These are phyloP conservation scores for Sebastes matsubarae DNA, from an alignment of 2,797 vertebrate genomes.

Conservation along the genomic window DNA sequence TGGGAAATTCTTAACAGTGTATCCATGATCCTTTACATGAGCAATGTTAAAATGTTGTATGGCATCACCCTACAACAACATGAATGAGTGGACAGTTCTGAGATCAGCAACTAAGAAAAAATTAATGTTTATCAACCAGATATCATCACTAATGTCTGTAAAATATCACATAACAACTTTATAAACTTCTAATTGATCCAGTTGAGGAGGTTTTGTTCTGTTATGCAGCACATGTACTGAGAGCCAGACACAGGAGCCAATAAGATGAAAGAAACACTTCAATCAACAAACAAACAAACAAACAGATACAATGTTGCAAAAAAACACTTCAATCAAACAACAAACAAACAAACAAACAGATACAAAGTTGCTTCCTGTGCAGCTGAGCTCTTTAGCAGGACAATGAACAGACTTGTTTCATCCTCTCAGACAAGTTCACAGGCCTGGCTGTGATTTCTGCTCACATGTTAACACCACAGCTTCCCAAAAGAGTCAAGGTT, in stretches of 20 bases:
- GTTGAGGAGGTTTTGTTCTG: background rate
- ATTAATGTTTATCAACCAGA: background rate
- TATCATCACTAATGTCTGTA: background rate
- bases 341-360: conserved; percentile 27
- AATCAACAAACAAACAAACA: conserved; percentile 3
- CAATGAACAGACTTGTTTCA: conserved; percentile 67
- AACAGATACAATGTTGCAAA: conserved; percentile 42
- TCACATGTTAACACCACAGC: background rate
- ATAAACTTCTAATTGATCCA: background rate
- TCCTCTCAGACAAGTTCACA: conserved; percentile 44
- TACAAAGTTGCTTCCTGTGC: conserved; percentile 50
- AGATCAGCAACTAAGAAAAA: background rate
- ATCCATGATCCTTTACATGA: background rate
- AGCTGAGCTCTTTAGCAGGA: conserved; percentile 8
- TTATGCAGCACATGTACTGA: conserved; percentile 47
- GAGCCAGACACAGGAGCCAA: background rate
- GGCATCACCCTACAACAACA: conserved; percentile 2
- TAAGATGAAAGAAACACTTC: conserved; percentile 37
- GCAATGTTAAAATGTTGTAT: background rate
- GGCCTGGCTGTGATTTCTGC: conserved; percentile 55
- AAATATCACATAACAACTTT: background rate
- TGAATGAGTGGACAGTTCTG: background rate
- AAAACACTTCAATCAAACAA: conserved; percentile 29
- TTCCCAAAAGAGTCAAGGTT: background rate
- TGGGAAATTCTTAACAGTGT: too few relatives aligned